Base-by-base conservation (phyloP, 2,888 invertebrate genomes). In the Cordilura impudica region DNA sequence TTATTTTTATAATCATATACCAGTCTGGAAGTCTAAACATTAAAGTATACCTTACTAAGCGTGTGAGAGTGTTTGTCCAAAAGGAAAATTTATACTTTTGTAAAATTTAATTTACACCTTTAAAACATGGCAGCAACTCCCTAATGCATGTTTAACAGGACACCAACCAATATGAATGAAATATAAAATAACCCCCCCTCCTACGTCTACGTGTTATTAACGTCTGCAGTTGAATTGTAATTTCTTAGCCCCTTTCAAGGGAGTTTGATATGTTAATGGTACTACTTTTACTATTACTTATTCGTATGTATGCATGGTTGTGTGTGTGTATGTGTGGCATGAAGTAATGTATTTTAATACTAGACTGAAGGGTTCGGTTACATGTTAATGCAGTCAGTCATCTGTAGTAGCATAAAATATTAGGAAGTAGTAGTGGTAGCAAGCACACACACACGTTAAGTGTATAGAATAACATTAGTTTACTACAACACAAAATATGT, bases 91-190 rank as follows among this genome's bases (percentile, higher is more conserved):
- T 65, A 70, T 78, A 58, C 53, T 70, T 65, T 53, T 65, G n/a
- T 29, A 61, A 71, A 79, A 79, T 74, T 71, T 54, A 74, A 74
- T 79, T 74, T 66, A 79, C 74, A 79, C 74, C 78, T 70, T 70
- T 65, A 58, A 78, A 73, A 58, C 45, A 26, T 45, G 63, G 14
- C 23, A 47, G 31, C 14, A 53, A 61, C 49, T 74, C 66, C 66
- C 70, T 54, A 19, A 66, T 70, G 70, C 19, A 54, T 54, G 49
- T 74, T 61, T 65, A 43, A 4, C 10, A 51, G 8, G 14, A 58
- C 35, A 60, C 12, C 65, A 43, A 53, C 19, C 10, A 26, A 21
- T 31, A 31, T 31, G 31, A 31, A 31, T 10, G 8, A 31, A 31
- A 6, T 31, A 31, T 12, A 39, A 39, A 43, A 26, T 2, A 12